Evolutionary conservation across 2,113 vertebrate genomes (phyloP).

Genomic region (Heloderma charlesbogerti): DNA sequence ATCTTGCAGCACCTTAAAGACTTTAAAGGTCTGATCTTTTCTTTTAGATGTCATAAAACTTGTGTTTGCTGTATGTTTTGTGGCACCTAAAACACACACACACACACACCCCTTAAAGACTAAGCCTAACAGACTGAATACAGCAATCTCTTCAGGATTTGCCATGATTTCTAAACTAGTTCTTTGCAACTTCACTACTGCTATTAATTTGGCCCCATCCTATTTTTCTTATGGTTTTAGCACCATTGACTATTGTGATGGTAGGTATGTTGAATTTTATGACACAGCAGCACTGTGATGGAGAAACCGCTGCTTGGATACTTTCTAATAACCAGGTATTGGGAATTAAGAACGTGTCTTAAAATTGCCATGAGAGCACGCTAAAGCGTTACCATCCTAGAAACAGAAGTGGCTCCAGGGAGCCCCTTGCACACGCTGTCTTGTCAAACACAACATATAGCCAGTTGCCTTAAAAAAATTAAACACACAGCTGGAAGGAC

Average conservation of each 20-base stretch:
- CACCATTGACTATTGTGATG: background rate
- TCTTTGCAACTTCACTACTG: background rate
- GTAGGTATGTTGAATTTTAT: background rate
- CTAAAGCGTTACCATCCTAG: no score
- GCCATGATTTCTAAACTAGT: background rate
- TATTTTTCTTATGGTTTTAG: background rate
- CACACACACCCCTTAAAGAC: no score
- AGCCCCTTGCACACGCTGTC: background rate
- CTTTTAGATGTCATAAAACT: background rate
- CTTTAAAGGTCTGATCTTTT: background rate
- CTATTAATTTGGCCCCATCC: background rate
- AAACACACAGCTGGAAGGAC: background rate
- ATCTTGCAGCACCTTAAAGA: background rate
- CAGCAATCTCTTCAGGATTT: no score
- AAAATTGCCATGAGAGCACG: background rate
- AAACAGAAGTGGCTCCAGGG: background rate
- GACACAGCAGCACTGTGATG: background rate
- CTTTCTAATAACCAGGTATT: background rate
- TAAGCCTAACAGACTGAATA: no score
- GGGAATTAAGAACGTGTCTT: background rate
- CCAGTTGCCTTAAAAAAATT: background rate
- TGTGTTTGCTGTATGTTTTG: background rate
- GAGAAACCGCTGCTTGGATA: background rate
- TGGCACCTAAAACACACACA: no score
- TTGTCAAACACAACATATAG: background rate